Base-by-base conservation (phyloP, 1,140 invertebrate genomes). In the Trachelipus rathkii region DNA sequence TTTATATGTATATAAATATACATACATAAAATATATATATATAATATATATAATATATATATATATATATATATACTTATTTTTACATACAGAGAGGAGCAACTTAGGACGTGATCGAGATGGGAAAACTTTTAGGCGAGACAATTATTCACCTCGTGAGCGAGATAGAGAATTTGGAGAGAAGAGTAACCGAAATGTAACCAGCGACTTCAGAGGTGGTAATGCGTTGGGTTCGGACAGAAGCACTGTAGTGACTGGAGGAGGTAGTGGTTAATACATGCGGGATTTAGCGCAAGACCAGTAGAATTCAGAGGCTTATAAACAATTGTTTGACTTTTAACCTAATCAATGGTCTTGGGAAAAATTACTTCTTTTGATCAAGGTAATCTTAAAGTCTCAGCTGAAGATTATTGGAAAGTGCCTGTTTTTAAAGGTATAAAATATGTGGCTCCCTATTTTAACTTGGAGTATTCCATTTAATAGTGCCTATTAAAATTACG, bases 31-130 rank as follows among this genome's bases (percentile, higher is more conserved):
- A n/a, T n/a, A n/a, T n/a, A n/a, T n/a, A n/a, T n/a, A n/a, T n/a
- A n/a, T n/a, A n/a, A n/a, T n/a, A n/a, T n/a, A n/a, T n/a, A n/a
- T n/a, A n/a, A n/a, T n/a, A n/a, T n/a, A n/a, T n/a, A n/a, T n/a
- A n/a, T n/a, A n/a, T n/a, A n/a, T n/a, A n/a, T n/a, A n/a, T n/a
- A n/a, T 6, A 13, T 33, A 67, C 13, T 72, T 43, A 43, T 19
- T 66, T 72, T 44, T 21, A 46, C 23, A 9, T 44, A 11, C 69
- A 78, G 77, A 78, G 70, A 78, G 72, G 60, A 73, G 75, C 13
- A 44, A 73, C 43, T 10, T 73, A 21, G 23, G 73, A 45, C 77
- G 77, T 46, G 77, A 78, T 19, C 69, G 77, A 67, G 77, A 78
- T 13, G 74, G 77, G 45, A 78, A 75, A 23, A 45, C 71, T 10